Conservation (phyloP, 2,797 vertebrate species). For the Acanthornis magna region DNA sequence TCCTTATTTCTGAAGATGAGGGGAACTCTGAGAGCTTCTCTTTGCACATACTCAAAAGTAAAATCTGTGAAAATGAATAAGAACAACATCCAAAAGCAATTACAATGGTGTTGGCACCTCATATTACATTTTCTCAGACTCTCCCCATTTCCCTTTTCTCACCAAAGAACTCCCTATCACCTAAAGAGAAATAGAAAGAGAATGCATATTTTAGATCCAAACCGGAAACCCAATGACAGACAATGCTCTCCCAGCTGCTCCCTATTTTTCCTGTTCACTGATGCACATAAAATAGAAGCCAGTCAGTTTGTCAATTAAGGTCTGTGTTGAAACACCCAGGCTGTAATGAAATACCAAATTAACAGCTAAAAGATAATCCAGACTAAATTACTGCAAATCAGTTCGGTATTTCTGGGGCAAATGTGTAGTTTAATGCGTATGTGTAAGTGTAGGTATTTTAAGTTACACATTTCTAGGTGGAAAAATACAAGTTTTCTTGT, state of each 20-base stretch:
- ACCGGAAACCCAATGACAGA: slow-evolving; percentile 56
- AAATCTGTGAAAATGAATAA: slow-evolving; percentile 84
- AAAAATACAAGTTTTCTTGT: background rate
- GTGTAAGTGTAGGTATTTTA: background rate
- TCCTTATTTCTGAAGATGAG: slow-evolving; percentile 92
- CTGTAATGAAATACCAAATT: slow-evolving; percentile 38
- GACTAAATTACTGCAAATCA: background rate
- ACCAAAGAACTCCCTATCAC: slow-evolving; percentile 12
- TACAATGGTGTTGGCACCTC: slow-evolving; percentile 28
- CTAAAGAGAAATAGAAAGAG: slow-evolving; percentile 33
- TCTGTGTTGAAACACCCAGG: slow-evolving; percentile 30
- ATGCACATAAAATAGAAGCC: slow-evolving; percentile 68
- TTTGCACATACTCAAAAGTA: slow-evolving; percentile 95
- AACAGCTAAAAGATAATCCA: slow-evolving; percentile 17
- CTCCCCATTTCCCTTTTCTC: background rate
- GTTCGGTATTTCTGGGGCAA: background rate
- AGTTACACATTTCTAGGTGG: background rate
- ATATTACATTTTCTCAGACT: background rate
- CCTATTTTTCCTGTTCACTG: slow-evolving; percentile 69
- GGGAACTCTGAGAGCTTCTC: slow-evolving; percentile 89
- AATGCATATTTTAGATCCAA: slow-evolving; percentile 50
- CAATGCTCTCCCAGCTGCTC: slow-evolving; percentile 47
- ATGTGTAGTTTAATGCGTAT: background rate
- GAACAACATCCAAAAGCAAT: slow-evolving; percentile 23
- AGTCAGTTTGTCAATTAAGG: slow-evolving; percentile 72